phyloP scores from a whole-genome alignment of 1,140 invertebrate genomes.

The Monomorium pharaonis region DNA sequence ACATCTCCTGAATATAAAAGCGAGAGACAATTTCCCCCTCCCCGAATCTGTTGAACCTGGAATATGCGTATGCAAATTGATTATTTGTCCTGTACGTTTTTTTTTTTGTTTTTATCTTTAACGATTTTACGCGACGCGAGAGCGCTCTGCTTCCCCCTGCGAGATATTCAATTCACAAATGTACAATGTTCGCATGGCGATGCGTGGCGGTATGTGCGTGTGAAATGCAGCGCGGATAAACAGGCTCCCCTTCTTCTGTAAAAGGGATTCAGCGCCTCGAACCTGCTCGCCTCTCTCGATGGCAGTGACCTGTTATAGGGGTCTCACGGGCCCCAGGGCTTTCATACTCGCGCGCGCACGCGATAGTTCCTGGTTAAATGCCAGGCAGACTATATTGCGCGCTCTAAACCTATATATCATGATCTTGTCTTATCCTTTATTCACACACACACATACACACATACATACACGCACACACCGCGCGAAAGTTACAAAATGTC shows the following conservation, averaged over 20 bases:
- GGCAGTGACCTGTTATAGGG: slow-evolving; percentile 76
- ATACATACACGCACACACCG: no score
- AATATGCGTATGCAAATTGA: neutral
- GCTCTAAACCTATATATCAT: slow-evolving; percentile 32
- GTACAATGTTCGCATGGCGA: neutral
- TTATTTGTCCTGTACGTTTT: neutral
- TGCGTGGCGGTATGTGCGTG: slow-evolving; percentile 45
- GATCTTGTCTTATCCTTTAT: slow-evolving; percentile 11
- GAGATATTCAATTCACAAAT: slow-evolving; percentile 5
- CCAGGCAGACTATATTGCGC: slow-evolving; percentile 44
- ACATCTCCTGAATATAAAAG: slow-evolving; percentile 13
- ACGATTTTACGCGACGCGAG: neutral
- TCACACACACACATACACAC: no score
- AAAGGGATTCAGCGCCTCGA: slow-evolving; percentile 70
- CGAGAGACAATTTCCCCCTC: neutral
- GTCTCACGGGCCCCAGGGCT: slow-evolving; percentile 59
- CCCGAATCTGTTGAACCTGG: no score
- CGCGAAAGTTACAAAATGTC: slow-evolving; percentile 1
- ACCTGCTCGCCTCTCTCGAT: slow-evolving; percentile 75
- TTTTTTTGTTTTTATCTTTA: neutral
- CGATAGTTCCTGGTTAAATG: slow-evolving; percentile 64
- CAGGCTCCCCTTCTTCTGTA: slow-evolving; percentile 74
- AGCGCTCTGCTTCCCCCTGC: no score
- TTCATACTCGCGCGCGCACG: slow-evolving; percentile 65
- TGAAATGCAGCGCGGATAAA: slow-evolving; percentile 53